phyloP scores from a whole-genome alignment of 1,140 invertebrate genomes.

The Drosophila chauvacae region DNA sequence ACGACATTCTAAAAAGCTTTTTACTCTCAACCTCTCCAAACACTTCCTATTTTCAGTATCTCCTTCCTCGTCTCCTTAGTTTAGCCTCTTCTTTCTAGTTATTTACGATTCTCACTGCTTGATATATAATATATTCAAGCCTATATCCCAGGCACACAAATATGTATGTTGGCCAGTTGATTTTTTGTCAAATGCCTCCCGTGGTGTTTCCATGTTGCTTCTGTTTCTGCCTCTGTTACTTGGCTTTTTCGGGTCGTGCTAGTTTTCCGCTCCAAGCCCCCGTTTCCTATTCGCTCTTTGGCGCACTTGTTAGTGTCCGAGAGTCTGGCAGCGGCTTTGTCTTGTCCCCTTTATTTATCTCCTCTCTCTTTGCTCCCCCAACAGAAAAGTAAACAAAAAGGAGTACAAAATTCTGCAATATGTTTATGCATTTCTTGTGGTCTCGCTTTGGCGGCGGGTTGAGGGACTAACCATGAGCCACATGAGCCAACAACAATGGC shows the following conservation, averaged over 20 bases:
- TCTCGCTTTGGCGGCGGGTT: slow-evolving; percentile 58
- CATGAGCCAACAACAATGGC: slow-evolving; percentile 62
- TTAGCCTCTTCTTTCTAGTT: background rate
- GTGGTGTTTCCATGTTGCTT: slow-evolving; percentile 61
- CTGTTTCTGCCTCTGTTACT: slow-evolving; percentile 42
- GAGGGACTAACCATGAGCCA: slow-evolving; percentile 7
- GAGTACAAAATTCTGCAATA: slow-evolving; percentile 55
- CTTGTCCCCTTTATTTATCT: slow-evolving; percentile 49
- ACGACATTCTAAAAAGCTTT: too few relatives aligned
- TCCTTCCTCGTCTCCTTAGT: background rate
- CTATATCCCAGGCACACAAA: slow-evolving; percentile 11
- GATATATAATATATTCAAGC: slow-evolving; percentile 18
- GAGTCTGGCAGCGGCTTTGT: slow-evolving; percentile 39
- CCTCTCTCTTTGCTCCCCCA: background rate
- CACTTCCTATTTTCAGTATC: background rate
- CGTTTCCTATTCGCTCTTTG: background rate
- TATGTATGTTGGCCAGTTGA: slow-evolving; percentile 29
- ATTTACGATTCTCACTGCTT: slow-evolving; percentile 7
- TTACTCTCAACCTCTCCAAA: background rate
- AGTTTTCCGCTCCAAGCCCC: slow-evolving; percentile 10
- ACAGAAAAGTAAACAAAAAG: slow-evolving; percentile 24
- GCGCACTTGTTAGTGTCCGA: slow-evolving; percentile 39
- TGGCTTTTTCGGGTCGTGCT: slow-evolving; percentile 48
- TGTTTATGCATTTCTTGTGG: slow-evolving; percentile 77
- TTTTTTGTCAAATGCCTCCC: slow-evolving; percentile 57